Base-by-base conservation (phyloP, 2,797 vertebrate species). In the Urocyon cinereoargenteus region DNA sequence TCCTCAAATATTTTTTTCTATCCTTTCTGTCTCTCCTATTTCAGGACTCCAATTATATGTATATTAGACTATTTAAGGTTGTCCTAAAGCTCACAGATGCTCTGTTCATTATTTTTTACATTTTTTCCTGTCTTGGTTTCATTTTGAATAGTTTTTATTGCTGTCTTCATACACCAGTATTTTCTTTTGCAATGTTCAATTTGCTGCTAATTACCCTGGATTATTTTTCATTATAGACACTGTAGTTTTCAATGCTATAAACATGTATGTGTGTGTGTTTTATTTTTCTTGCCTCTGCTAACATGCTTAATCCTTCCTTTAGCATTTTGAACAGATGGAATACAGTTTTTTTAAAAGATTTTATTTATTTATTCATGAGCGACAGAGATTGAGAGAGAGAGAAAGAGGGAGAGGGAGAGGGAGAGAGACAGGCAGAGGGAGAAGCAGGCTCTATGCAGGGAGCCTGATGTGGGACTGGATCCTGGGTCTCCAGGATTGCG, bases 281-380 rank as follows among this genome's bases (percentile, higher is more conserved):
- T 89, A 89, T 64, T 22, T 90, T 68, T 19, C 34, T 55, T 36
- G 62, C 31, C 61, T 81, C 36, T 90, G n/a, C 26, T 81, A 90
- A 81, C n/a, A n/a, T 55, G 19, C 59, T 22, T 88, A 61, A 49
- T 49, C 21, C 61, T 88, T 75, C 36, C 68, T 61, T 57, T 88
- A 13, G 31, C 40, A 62, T 75, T 88, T n/a, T 61, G 19, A 75
- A 75, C 15, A 6, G 36, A 24, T 15, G 9, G 68, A 59, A 45
- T 73, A n/a, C 59, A 55, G 36, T 49, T 75, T 13, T 59, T 45
- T 45, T 45, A 7, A 1, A 45, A 45, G 40, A 45, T 45, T 45
- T 45, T 45, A 45, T 45, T 40, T 40, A 40, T 40, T 45, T 45
- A 45, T 45, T 45, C 40, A 45, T 45, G 40, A 45, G 40, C 40